Evolutionary conservation across 2,797 vertebrate genomes (phyloP), one percentile per base, ranked within the genome.

Genomic region (Gallinago solitaria): DNA sequence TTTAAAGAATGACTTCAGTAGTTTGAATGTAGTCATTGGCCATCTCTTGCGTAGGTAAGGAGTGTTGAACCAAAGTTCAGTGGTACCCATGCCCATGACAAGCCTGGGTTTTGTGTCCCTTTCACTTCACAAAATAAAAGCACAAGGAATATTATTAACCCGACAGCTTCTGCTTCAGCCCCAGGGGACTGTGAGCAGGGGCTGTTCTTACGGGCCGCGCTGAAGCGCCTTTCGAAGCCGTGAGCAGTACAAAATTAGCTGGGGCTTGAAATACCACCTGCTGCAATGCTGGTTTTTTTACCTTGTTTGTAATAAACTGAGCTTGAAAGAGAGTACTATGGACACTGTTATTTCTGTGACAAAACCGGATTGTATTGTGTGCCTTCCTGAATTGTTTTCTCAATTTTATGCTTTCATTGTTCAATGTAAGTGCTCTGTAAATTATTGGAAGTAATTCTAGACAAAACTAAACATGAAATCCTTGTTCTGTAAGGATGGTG

Each of bases 341-440:
- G 81, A 69, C 82, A 6, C 56, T 87, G 87, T 80, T 89, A 19
- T 51, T 93, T 77, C 79, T 89, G 95, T 95, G 75, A 89, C 71
- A 51, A 89, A 92, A 87, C 35, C 39, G 24, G 89, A 73, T 51
- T 96, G 95, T 95, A 95, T 85, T 4, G 78, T 91, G 92, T 93
- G 95, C 95, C 95, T 96, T 96, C 92, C 63, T 11, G 27, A 84
- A 84, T 60, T 87, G 94, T 93, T 89, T 79, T 68, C 71, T 87
- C 51, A 10, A 33, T 56, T 93, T 87, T 74, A 80, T 82, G 91
- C 94, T 94, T 71, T 96, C 74, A 12, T 30, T 93, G 94, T 93
- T 93, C 11, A 35, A 83, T 95, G 87, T 93, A 83, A 89, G 35
- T 71, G 94, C 87, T 95, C 89, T 97, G 93, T 97, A 93, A 92